Evolutionary conservation across 2,888 invertebrate genomes (phyloP), one percentile per base, ranked within the genome.

Genomic region (Drosophila bunnanda): DNA sequence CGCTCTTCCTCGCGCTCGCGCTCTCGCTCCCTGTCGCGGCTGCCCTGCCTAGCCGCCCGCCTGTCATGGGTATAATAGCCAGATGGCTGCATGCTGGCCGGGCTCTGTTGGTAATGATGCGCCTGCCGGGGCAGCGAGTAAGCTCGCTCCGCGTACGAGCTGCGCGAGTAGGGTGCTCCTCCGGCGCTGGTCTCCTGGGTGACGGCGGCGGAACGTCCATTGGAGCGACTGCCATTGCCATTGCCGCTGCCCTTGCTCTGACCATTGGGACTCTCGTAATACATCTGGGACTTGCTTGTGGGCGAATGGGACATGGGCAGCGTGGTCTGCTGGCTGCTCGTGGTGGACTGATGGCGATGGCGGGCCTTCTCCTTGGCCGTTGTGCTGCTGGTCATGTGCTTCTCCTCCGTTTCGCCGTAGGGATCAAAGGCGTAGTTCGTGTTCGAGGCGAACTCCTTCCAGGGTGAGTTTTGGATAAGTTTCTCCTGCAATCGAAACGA

Each of bases 391-490:
- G 89, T 83, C 52, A 84, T 75, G 41, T 85, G 84, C 87, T 96
- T 96, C 90, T 96, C 96, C 82, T 97, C 96, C 67, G 96, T 95
- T 85, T 97, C 97, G n/a, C 92, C 92, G 91, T 96, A 97, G 0
- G 96, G 95, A 88, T 98, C 97, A 92, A 97, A 98, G 0, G 96
- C 97, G 92, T 97, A 97, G 92, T 97, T 98, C 0, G 97, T 97
- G 92, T 96, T 97, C 1, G 95, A 93, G 57, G 91, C 87, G 91
- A 97, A 97, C 90, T 97, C 97, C 91, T 97, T 97, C 97, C 98
- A 98, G 1, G 97, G 96, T 20, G 96, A 95, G 91, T 95, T 96
- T 25, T 96, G 96, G 80, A 97, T 96, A 53, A 97, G 93, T 82
- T 96, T 96, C 83, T 97, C 97, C 97, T 97, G 93, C 28, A 93